Evolutionary conservation across 2,113 vertebrate genomes (phyloP).

Genomic region (Cynocephalus volans): DNA sequence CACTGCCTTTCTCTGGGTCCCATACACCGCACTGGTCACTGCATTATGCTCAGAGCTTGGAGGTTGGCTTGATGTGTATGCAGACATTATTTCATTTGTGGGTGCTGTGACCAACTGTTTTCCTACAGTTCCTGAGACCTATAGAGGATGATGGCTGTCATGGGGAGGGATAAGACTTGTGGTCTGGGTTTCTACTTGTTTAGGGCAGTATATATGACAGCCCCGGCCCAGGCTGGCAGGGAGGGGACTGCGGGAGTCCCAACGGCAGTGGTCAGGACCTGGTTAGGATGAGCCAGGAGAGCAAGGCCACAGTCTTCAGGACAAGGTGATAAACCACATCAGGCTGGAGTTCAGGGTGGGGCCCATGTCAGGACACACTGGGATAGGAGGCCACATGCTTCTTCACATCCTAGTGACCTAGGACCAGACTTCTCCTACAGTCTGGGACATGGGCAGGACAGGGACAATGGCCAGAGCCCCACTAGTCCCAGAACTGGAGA

Average conservation of each 20-base stretch:
- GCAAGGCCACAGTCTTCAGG: not conserved
- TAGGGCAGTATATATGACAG: not conserved
- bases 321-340: too few species aligned
- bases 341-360: not conserved
- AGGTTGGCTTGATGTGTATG: not conserved
- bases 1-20: not conserved
- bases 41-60: not conserved
- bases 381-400: not conserved
- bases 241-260: not conserved
- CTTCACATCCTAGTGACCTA: too few species aligned
- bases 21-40: not conserved
- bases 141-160: not conserved
- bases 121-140: not conserved
- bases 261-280: not conserved
- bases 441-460: too few species aligned
- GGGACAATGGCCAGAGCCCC: not conserved
- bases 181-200: not conserved
- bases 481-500: not conserved
- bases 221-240: not conserved
- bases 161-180: not conserved
- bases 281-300: not conserved
- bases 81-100: not conserved
- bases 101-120: too few species aligned
- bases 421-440: not conserved
- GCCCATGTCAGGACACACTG: not conserved